Conservation (phyloP, 37 sponge, comb jelly and placozoan species). For the Amphimedon queenslandica region DNA sequence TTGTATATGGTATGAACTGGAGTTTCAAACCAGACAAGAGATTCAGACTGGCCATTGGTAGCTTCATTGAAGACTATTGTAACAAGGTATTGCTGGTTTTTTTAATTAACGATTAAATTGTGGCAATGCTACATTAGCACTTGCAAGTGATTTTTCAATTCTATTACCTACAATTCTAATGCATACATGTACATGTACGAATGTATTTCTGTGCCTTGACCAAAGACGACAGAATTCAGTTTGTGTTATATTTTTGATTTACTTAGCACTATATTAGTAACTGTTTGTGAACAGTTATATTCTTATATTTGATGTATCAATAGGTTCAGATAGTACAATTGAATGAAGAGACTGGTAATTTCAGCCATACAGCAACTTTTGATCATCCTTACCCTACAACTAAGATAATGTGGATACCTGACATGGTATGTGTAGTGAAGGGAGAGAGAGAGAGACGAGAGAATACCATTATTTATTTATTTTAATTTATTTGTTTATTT, state of each 20-base stretch:
- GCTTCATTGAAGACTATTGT: conserved; percentile 94
- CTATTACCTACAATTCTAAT: too few relatives aligned
- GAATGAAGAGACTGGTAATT: conserved; percentile 84
- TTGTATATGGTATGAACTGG: conserved; percentile 95
- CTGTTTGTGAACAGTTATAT: too few relatives aligned
- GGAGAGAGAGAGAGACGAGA: too few relatives aligned
- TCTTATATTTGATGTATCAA: neutral
- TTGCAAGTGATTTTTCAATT: too few relatives aligned
- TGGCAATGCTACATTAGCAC: too few relatives aligned
- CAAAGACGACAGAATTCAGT: too few relatives aligned
- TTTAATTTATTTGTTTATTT: too few relatives aligned
- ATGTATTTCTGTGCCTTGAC: too few relatives aligned
- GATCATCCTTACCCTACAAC: conserved; percentile 97
- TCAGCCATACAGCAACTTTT: conserved; percentile 68
- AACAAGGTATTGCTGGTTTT: conserved; percentile 72
- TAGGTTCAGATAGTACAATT: conserved; percentile 87
- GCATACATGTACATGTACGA: neutral
- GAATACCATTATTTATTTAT: too few relatives aligned
- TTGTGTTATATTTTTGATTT: too few relatives aligned
- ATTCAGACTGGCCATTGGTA: conserved; percentile 85
- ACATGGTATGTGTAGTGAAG: conserved; percentile 32
- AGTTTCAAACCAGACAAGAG: conserved; percentile 80
- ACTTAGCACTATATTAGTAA: too few relatives aligned
- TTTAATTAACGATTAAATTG: too few relatives aligned
- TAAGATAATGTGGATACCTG: conserved; percentile 93